Evolutionary conservation across 2,888 invertebrate species (phyloP), one percentile per base, ranked within the genome.

Genomic region (Brachyptera risi): DNA sequence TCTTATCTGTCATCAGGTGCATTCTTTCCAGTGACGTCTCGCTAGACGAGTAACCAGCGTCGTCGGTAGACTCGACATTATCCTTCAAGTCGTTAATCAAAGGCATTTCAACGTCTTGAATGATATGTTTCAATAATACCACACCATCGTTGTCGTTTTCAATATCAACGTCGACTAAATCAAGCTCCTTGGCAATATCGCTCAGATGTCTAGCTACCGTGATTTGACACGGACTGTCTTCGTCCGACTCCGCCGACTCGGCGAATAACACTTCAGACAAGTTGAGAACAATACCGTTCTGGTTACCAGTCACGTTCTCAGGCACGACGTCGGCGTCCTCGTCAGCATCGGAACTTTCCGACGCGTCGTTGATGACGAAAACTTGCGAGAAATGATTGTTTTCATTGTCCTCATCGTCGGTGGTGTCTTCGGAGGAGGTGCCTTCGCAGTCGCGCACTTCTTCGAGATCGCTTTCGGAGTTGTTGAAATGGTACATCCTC

Each of bases 381-480:
- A 87, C 84, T 59, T 85, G 80, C 35, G 84, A 84, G 70, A 87
- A 87, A 38, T 76, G 73, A 57, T 78, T 78, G 11, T 19, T 59
- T 38, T 27, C 78, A 74, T 51, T 21, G 13, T 44, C 60, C 13
- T 21, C 42, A 3, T 56, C 56, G 4, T 38, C 54, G 26, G 56
- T 15, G n/a, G 60, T 44, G 15, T 56, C 38, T 13, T 24, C 50
- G 7, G 17, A 19, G n/a, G 37, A 37, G 11, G 56, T 21, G 9
- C 24, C 21, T 3, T 44, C 56, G 44, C 47, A 44, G 35, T 27
- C 51, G 54, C 19, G 37, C 9, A 15, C 40, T 1, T 26, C 57
- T 9, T 27, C 47, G n/a, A n/a, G n/a, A n/a, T n/a, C n/a, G n/a
- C n/a, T n/a, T n/a, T n/a, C n/a, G n/a, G n/a, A n/a, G n/a, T n/a